Conservation (phyloP, 2,888 invertebrate species). For the Nephrotoma appendiculata region DNA sequence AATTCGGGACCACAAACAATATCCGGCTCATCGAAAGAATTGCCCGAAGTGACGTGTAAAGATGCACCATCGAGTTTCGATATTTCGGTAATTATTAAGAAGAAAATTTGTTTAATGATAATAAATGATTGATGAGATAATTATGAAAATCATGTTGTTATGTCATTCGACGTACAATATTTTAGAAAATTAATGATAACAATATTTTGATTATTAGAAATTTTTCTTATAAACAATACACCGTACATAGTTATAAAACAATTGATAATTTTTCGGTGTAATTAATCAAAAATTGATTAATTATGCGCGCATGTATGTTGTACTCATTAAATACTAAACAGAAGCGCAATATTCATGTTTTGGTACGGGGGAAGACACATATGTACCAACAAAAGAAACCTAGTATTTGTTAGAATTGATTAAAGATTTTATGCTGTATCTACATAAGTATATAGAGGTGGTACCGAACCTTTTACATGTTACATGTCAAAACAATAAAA, state of each 20-base stretch:
- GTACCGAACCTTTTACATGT: not conserved
- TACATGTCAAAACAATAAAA: not conserved
- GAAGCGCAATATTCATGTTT: too few species aligned
- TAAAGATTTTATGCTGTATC: not conserved
- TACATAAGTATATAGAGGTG: not conserved
- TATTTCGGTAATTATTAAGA: not conserved
- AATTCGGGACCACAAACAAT: conserved; percentile 3
- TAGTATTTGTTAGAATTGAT: not conserved
- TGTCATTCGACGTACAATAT: not conserved
- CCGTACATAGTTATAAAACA: not conserved
- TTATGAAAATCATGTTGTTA: not conserved
- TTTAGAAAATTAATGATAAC: not conserved
- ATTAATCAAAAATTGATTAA: not conserved
- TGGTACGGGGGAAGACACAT: not conserved
- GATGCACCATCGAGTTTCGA: conserved; percentile 3
- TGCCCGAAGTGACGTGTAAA: conserved; percentile 8
- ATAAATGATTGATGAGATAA: not conserved
- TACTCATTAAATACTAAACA: not conserved
- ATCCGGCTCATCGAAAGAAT: conserved; percentile 7
- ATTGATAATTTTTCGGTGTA: not conserved
- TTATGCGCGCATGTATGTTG: not conserved
- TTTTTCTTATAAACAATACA: not conserved
- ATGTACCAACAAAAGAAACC: not conserved
- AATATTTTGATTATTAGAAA: not conserved
- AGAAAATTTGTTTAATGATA: not conserved